These are phyloP conservation scores for Acleris sparsana DNA, from an alignment of 2,888 invertebrate species.

Conservation along the genomic window DNA sequence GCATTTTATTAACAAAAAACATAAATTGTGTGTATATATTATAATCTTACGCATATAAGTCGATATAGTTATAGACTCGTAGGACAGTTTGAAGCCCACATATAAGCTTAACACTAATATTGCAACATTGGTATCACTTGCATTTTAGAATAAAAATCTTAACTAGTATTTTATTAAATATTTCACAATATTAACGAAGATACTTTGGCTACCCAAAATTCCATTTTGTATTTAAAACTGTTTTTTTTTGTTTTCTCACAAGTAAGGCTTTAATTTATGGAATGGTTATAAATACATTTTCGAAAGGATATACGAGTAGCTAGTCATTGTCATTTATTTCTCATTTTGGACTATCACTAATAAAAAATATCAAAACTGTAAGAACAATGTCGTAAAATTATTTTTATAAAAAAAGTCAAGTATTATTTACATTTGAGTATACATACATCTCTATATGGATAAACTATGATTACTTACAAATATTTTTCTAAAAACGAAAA, in stretches of 20 bases:
- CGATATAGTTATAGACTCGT: slow-evolving; percentile 45
- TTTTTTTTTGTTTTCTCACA: slow-evolving; percentile 29
- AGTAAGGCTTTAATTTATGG: slow-evolving; percentile 19
- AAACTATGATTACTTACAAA: slow-evolving; percentile 35
- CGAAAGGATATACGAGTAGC: background rate
- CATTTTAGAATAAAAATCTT: slow-evolving; percentile 54
- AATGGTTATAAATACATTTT: slow-evolving; percentile 5
- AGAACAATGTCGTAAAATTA: slow-evolving; percentile 4
- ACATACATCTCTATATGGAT: slow-evolving; percentile 10
- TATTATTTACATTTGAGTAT: slow-evolving; percentile 31
- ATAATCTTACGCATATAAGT: slow-evolving; percentile 29
- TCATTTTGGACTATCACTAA: background rate
- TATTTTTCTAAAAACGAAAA: slow-evolving; percentile 36
- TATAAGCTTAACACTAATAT: slow-evolving; percentile 74
- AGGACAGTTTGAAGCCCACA: slow-evolving; percentile 58
- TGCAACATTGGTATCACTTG: slow-evolving; percentile 81
- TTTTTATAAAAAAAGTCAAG: background rate
- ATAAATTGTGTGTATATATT: slow-evolving; percentile 55
- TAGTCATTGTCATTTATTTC: slow-evolving; percentile 1
- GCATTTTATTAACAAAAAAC: slow-evolving; percentile 77
- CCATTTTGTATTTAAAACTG: slow-evolving; percentile 36
- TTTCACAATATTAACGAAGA: slow-evolving; percentile 26
- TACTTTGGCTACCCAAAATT: slow-evolving; percentile 32
- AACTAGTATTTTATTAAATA: slow-evolving; percentile 42
- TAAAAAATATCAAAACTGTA: slow-evolving; percentile 19